These are phyloP conservation scores for Bubo blakistoni DNA, from an alignment of 2,113 vertebrate species.

Conservation along the genomic window DNA sequence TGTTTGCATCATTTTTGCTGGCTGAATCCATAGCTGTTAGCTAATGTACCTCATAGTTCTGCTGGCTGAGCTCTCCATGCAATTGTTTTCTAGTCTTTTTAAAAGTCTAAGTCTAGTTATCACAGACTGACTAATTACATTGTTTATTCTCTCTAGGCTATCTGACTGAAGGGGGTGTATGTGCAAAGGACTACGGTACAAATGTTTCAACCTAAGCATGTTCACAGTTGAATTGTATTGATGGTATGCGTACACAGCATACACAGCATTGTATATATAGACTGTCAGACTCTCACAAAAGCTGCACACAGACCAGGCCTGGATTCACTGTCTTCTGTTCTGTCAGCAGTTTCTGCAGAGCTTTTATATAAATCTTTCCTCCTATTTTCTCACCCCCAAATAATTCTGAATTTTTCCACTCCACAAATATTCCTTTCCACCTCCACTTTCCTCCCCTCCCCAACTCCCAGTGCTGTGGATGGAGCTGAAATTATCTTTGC, in stretches of 20 bases:
- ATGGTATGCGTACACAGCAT: neutral
- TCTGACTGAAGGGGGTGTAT: neutral
- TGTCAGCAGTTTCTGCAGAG: neutral
- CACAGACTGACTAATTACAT: neutral
- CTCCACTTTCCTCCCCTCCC: neutral
- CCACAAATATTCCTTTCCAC: slow-evolving; percentile 23
- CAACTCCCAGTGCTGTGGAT: neutral
- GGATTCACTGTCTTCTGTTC: neutral
- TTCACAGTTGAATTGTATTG: neutral
- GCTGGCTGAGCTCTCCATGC: neutral
- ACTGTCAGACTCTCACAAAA: neutral
- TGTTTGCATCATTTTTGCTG: neutral
- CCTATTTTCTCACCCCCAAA: neutral
- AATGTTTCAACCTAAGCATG: neutral
- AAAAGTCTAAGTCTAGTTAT: neutral
- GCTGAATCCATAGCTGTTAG: neutral
- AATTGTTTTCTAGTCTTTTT: neutral
- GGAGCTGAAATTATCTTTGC: slow-evolving; percentile 8
- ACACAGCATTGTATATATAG: neutral
- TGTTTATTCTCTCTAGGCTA: accelerated
- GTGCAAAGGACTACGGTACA: neutral
- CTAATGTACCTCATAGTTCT: neutral
- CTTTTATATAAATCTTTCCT: neutral
- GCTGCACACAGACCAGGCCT: neutral
- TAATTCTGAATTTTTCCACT: slow-evolving; percentile 6